Evolutionary conservation across 2,888 invertebrate genomes (phyloP).

Genomic region (Hedya salicella): DNA sequence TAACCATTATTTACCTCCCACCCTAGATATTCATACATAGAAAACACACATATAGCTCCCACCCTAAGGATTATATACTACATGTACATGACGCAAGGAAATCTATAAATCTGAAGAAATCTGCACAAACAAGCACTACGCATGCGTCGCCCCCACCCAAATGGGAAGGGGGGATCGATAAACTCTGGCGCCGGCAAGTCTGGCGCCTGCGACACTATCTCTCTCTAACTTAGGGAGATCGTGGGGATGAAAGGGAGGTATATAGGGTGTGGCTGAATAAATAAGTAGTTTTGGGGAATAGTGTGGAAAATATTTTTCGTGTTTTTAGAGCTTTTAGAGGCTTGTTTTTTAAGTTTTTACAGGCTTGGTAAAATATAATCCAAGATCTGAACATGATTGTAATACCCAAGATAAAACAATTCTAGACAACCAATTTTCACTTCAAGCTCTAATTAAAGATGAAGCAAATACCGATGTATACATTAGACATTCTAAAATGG

Average conservation of each 20-base stretch:
- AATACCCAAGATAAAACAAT: background rate
- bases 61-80: constrained; percentile 33
- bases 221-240: constrained; percentile 37
- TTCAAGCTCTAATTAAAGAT: background rate
- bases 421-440: background rate
- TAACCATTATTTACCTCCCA: background rate
- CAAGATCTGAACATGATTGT: background rate
- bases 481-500: too few relatives aligned
- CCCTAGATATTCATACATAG: constrained; percentile 1
- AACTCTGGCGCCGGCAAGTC: constrained; percentile 80
- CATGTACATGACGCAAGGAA: constrained; percentile 50
- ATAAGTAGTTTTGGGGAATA: constrained; percentile 9
- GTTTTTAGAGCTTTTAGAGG: too few relatives aligned
- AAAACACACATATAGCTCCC: constrained; percentile 13
- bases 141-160: constrained; percentile 61
- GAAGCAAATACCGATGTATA: too few relatives aligned
- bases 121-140: constrained; percentile 68
- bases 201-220: constrained; percentile 63
- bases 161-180: constrained; percentile 63
- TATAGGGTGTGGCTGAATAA: constrained; percentile 47
- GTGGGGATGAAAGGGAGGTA: constrained; percentile 25
- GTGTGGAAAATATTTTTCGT: background rate
- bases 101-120: constrained; percentile 65
- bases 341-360: too few relatives aligned
- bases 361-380: background rate